Evolutionary conservation across 2,113 vertebrate genomes (phyloP), one percentile per base, ranked within the genome.

Genomic region (Anguilla japonica): DNA sequence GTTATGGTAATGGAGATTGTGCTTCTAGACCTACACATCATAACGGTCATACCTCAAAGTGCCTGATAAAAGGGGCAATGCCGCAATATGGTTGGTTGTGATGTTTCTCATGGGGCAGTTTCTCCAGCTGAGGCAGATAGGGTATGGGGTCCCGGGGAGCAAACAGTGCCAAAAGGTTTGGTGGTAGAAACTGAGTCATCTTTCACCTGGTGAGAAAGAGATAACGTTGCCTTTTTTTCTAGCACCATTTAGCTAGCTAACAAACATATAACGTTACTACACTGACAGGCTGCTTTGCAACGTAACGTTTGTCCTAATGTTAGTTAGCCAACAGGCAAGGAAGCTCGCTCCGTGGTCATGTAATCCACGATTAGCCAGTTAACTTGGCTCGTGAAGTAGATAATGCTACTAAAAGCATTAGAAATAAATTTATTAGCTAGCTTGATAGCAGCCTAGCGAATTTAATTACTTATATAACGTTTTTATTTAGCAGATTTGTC

Each of bases 171-270:
- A 98, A 88, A 87, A 98, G 94, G 88, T 98, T 98, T 83, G 97
- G 97, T 2, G 97, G 97, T 86, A 98, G 93, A 94, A 98, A 98
- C 93, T 98, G 97, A 46, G 97, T 98, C 97, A 98, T 98, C 88
- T 92, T 96, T 95, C 90, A 95, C 95, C 95, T 95, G 18, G 9
- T 79, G 0, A 2, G 57, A 41, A 39, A 53, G 75, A 79, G 57
- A 16, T 57, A 85, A 71, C 1, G n/a, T 7, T 75, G 57, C 20
- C 20, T 26, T 20, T 26, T 20, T 60, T 60, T 18, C 56, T 1
- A 60, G 56, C 18, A 3, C 14, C 56, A 14, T 60, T 60, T 3
- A 15, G 56, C 15, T 60, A 57, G 15, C 56, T 60, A 8, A 60
- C 56, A 60, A 18, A 16, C 56, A 56, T 56, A 56, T 67, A 53